Evolutionary conservation across 2,888 invertebrate genomes (phyloP).

Genomic region (Polietes domitor): DNA sequence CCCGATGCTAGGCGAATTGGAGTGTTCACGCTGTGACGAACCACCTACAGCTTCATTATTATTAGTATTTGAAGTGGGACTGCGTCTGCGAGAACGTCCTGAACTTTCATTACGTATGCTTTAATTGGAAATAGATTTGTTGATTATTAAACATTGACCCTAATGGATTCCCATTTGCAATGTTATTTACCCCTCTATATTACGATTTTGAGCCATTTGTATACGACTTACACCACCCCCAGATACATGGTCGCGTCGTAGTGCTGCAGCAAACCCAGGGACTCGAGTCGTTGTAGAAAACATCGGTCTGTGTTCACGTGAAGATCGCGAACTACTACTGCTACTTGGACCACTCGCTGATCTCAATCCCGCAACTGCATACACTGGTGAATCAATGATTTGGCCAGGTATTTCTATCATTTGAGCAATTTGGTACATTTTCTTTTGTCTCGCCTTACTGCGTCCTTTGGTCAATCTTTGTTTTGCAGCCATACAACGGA

Average conservation of each 20-base stretch:
- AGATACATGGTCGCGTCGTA: slow-evolving; percentile 81
- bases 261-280: slow-evolving; percentile 83
- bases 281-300: slow-evolving; percentile 82
- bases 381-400: slow-evolving; percentile 76
- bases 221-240: slow-evolving; percentile 78
- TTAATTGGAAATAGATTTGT: background rate
- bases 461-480: slow-evolving; percentile 92
- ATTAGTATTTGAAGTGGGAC: slow-evolving; percentile 81
- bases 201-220: slow-evolving; percentile 79
- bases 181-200: slow-evolving; percentile 77
- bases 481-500: slow-evolving; percentile 99
- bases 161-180: background rate
- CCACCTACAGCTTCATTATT: slow-evolving; percentile 70
- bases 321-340: slow-evolving; percentile 73
- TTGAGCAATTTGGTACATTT: slow-evolving; percentile 97
- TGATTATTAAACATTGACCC: background rate
- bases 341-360: slow-evolving; percentile 64
- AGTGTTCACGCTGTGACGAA: slow-evolving; percentile 76
- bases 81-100: slow-evolving; percentile 79
- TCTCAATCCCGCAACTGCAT: slow-evolving; percentile 75
- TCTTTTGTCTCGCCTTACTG: slow-evolving; percentile 96
- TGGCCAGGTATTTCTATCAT: slow-evolving; percentile 90
- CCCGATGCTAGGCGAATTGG: slow-evolving; percentile 80
- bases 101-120: slow-evolving; percentile 77
- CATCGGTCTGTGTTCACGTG: slow-evolving; percentile 82